Evolutionary conservation across 2,113 vertebrate species (phyloP), one percentile per base, ranked within the genome.

Genomic region (Myiozetetes cayanensis): DNA sequence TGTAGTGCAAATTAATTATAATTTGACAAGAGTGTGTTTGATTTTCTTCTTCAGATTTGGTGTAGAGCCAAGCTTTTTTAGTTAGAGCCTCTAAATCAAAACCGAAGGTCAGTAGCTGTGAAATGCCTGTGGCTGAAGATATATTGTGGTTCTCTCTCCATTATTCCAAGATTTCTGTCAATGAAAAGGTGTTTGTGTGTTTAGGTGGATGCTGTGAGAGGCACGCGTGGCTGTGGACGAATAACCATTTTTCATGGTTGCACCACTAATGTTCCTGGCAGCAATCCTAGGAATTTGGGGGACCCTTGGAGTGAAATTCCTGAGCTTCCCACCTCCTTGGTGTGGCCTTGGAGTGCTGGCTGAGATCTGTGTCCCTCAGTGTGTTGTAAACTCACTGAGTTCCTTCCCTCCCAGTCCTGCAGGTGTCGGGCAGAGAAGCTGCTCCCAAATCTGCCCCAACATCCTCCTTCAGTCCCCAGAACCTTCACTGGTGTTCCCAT

Each of bases 1-100:
- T 90, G 78, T 90, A 90, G 47, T 88, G 66, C 47, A 96, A 97
- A 95, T 96, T 97, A 97, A 97, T 97, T 96, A 93, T 85, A 77
- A 95, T 96, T 89, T 96, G 89, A 96, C 90, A 95, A 94, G 80
- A 94, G 65, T 44, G 75, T 75, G 88, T 78, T 97, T 95, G 85
- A 96, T 93, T 95, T 89, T 96, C 78, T 83, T 94, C 91, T 96
- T 95, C 82, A 81, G 50, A 80, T 82, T 91, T 94, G 81, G 72
- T 87, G 61, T 44, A 55, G 77, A 89, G 95, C 85, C 77, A 87
- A 66, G 41, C 61, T 97, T 95, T 92, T 89, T 93, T 86, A 93
- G 86, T 89, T 93, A 84, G 41, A 95, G 77, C 59, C 14, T 93
- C 53, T 94, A 87, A 93, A 94, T 95, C 87, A 96, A 97, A 97